Conservation (phyloP, 2,797 vertebrate species). For the Anguilla megastoma region DNA sequence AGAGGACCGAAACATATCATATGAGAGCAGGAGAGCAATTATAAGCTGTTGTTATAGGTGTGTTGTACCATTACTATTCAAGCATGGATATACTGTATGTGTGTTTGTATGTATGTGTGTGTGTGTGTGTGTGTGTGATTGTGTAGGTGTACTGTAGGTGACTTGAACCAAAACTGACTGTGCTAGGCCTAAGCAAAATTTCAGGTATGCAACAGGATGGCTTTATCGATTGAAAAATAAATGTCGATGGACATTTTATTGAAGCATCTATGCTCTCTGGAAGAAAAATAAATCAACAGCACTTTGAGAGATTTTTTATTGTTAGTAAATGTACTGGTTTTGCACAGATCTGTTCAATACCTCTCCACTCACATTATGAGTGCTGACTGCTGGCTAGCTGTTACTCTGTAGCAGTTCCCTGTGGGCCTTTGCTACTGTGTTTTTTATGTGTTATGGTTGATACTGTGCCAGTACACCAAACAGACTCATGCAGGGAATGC, state of each 20-base stretch:
- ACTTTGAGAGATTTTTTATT: neutral
- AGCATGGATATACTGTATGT: neutral
- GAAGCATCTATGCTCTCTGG: neutral
- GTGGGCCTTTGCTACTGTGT: neutral
- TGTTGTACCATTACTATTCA: neutral
- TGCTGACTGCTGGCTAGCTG: neutral
- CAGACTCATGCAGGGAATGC: neutral
- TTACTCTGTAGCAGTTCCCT: neutral
- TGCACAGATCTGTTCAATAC: neutral
- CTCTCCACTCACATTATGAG: neutral
- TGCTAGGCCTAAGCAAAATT: neutral
- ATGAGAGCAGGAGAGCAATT: too few species aligned
- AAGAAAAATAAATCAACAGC: neutral
- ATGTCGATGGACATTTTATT: neutral
- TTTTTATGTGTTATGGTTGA: slow-evolving; percentile 7
- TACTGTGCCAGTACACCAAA: neutral
- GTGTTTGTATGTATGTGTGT: too few species aligned
- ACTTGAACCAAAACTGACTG: neutral
- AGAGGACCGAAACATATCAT: neutral
- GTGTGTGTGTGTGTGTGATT: too few species aligned
- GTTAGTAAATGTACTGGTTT: neutral
- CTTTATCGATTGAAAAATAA: neutral
- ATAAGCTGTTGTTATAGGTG: neutral
- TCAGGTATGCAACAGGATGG: neutral
- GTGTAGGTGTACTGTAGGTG: neutral